Evolutionary conservation across 2,888 invertebrate species (phyloP), one percentile per base, ranked within the genome.

Genomic region (Callyntrura guangdongensis): DNA sequence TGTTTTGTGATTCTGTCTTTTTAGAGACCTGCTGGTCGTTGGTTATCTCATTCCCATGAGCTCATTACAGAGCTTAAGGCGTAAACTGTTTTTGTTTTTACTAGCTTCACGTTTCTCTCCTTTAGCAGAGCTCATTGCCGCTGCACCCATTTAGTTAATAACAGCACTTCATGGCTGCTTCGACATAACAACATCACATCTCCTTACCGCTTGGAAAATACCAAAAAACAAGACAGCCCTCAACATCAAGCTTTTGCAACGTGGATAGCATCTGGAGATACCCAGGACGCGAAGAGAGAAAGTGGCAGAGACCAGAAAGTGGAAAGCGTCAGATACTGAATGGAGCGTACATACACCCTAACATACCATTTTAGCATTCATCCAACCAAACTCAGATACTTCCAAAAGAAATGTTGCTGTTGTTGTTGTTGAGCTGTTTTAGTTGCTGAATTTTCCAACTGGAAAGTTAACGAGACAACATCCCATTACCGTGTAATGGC

Each of bases 31-130:
- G 72, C 53, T 79, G 45, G 25, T 36, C 25, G 67, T 87, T 82
- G 67, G 74, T 89, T 84, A 84, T 89, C 89, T 61, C 84, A 89
- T 74, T 89, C 89, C 89, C 89, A 74, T 47, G 89, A 89, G 89
- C 83, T 89, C 89, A 89, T 89, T 89, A 89, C 36, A 82, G 83
- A 20, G 83, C 77, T 74, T 89, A 84, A 64, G 89, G 84, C 74
- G 59, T 87, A 64, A 53, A 88, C 45, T 82, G 88, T 27, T 72
- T 88, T 88, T 88, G 88, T 88, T 88, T 87, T 87, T 81, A 87
- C 87, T 81, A 36, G 20, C 49, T 72, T 47, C 74, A 56, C 77
- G 81, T 27, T 81, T 53, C 47, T 56, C 49, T 59, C 87, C 14
- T 64, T 45, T 77, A 61, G 59, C 74, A 72, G 72, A 72, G 69